Conservation (phyloP, 2,113 vertebrate genomes). For the Lepus timidus region DNA sequence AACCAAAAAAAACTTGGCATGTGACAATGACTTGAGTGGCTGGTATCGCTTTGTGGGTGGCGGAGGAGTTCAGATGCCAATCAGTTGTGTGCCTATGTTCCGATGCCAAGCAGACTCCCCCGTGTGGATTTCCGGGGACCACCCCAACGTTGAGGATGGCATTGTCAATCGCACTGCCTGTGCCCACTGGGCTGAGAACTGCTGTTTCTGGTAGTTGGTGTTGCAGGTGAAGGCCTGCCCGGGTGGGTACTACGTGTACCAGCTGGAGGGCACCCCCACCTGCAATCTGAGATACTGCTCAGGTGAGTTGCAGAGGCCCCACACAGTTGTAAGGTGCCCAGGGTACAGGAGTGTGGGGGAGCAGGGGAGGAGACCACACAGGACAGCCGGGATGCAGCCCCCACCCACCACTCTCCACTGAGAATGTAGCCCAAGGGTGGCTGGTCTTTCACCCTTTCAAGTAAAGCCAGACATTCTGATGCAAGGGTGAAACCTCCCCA, state of each 20-base stretch:
- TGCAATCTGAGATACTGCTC: constrained; percentile 80
- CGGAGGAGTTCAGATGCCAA: constrained; percentile 75
- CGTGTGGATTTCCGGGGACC: constrained; percentile 80
- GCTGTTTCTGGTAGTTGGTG: constrained; percentile 75
- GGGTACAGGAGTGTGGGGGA: background rate
- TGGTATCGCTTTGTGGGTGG: constrained; percentile 84
- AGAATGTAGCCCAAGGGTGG: accelerated
- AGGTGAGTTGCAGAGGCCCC: constrained; percentile 49
- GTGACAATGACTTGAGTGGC: background rate
- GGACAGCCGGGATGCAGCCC: background rate
- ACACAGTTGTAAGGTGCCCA: background rate
- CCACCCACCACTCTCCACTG: too few relatives aligned
- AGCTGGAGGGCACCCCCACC: background rate
- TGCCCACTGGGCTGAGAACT: constrained; percentile 77
- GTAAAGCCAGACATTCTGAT: background rate
- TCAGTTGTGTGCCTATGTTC: constrained; percentile 44
- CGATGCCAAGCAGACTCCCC: constrained; percentile 69
- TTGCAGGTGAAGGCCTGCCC: constrained; percentile 79
- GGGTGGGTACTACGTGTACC: constrained; percentile 69
- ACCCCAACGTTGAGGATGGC: constrained; percentile 57
- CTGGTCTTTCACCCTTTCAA: background rate
- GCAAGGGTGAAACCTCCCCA: background rate
- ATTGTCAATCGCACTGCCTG: constrained; percentile 67
- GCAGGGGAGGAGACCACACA: background rate
- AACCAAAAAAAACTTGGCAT: accelerated